Evolutionary conservation across 2,888 invertebrate species (phyloP).

Genomic region (Drosophila suboccidentalis): DNA sequence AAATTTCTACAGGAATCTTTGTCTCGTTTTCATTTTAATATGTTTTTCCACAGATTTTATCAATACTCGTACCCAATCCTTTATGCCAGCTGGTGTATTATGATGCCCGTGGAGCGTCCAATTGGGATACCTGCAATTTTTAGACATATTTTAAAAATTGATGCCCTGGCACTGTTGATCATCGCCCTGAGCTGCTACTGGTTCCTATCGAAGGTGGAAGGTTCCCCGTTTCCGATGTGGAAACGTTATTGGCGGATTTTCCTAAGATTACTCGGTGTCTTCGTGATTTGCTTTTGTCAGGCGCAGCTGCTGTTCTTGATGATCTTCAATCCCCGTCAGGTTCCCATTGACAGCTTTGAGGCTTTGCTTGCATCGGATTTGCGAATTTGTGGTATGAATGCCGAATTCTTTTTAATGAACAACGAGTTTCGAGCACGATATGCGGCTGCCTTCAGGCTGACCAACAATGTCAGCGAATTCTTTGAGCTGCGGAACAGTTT

Average conservation of each 20-base stretch:
- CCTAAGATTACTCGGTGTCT: conserved; percentile 19
- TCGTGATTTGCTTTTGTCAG: conserved; percentile 34
- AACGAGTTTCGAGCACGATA: conserved; percentile 57
- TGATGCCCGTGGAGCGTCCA: conserved; percentile 56
- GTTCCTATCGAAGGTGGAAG: background rate
- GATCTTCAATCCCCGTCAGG: conserved; percentile 13
- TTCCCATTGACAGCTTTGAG: conserved; percentile 51
- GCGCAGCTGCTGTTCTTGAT: conserved; percentile 54
- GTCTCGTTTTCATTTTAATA: no score
- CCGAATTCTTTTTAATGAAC: conserved; percentile 44
- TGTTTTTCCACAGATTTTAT: conserved; percentile 13
- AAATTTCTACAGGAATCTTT: no score
- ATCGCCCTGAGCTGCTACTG: background rate
- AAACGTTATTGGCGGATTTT: background rate
- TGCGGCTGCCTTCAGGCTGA: conserved; percentile 54
- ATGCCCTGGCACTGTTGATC: conserved; percentile 10
- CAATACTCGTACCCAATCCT: conserved; percentile 52
- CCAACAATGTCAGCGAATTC: conserved; percentile 19
- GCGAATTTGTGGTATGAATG: conserved; percentile 32
- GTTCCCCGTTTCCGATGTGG: background rate
- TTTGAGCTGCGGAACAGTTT: conserved; percentile 44
- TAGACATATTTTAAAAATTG: conserved; percentile 19
- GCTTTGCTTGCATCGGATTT: conserved; percentile 42
- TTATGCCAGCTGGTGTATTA: conserved; percentile 49
- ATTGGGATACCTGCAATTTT: conserved; percentile 28